A percentile compares a stretch with the other conserved stretches of the same genome.
These are phyloP conservation scores for Riptortus pedestris DNA, from an alignment of 1,140 invertebrate species.

Conservation along the genomic window DNA sequence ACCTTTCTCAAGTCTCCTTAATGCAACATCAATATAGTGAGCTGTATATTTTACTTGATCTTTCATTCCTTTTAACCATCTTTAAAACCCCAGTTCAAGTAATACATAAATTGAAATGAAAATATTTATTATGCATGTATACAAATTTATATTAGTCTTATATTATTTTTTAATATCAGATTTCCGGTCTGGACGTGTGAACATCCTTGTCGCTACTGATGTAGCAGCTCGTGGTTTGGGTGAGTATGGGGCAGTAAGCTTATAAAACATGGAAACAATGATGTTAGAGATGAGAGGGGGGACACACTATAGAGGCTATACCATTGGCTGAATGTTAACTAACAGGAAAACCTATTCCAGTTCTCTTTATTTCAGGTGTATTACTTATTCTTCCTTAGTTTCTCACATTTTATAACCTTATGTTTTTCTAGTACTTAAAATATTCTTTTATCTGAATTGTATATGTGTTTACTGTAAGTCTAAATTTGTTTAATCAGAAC, in stretches of 20 bases:
- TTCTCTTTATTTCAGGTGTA: too few relatives aligned
- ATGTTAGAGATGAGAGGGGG: background rate
- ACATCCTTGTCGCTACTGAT: conserved; percentile 94
- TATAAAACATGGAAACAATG: background rate
- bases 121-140: background rate
- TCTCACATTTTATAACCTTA: too few relatives aligned
- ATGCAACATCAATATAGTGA: too few relatives aligned
- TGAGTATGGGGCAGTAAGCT: conserved; percentile 38
- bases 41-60: too few relatives aligned
- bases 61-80: background rate
- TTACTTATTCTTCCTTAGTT: too few relatives aligned
- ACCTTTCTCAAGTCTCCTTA: too few relatives aligned
- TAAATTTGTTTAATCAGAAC: too few relatives aligned
- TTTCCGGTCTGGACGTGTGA: conserved; percentile 82
- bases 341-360: background rate
- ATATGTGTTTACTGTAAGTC: too few relatives aligned
- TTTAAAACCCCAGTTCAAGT: background rate
- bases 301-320: conserved; percentile 6
- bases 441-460: too few relatives aligned
- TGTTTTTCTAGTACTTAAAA: too few relatives aligned
- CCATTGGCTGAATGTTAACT: background rate
- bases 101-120: background rate
- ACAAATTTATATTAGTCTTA: too few relatives aligned
- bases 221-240: conserved; percentile 95
- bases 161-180: conserved; percentile 44